Evolutionary conservation across 2,797 vertebrate species (phyloP).

Genomic region (Gallirallus australis): DNA sequence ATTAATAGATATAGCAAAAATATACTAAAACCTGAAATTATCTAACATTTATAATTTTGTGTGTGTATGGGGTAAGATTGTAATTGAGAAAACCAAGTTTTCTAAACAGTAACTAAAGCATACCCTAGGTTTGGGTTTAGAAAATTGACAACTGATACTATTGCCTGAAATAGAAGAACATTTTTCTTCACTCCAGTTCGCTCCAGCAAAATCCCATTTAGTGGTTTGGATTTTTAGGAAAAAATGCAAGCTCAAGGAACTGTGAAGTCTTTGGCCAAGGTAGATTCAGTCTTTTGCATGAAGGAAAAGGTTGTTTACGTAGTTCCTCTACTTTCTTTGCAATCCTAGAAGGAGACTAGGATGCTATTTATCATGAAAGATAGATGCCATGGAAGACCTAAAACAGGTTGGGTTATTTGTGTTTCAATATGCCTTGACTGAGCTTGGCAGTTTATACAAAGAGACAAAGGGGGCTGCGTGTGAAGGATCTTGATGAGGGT

Average conservation of each 20-base stretch:
- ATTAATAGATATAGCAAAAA: neutral
- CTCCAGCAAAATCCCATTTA: neutral
- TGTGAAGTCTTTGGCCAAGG: neutral
- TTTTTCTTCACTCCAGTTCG: neutral
- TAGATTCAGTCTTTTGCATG: neutral
- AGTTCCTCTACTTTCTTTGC: neutral
- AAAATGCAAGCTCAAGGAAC: neutral
- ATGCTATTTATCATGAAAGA: neutral
- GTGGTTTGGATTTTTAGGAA: neutral
- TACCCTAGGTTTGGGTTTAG: neutral
- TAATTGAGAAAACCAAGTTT: neutral
- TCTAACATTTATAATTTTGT: neutral
- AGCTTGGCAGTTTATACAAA: neutral
- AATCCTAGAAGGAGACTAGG: neutral
- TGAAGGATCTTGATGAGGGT: neutral
- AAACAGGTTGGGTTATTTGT: neutral
- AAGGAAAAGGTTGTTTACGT: neutral
- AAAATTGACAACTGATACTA: neutral
- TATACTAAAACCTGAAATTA: constrained; percentile 1
- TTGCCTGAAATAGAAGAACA: neutral
- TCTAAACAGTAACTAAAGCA: neutral
- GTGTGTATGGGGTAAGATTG: neutral
- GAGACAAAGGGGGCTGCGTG: neutral
- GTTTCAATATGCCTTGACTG: neutral
- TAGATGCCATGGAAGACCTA: neutral